Base-by-base conservation (phyloP, 2,797 vertebrate genomes). In the Lacerta agilis region DNA sequence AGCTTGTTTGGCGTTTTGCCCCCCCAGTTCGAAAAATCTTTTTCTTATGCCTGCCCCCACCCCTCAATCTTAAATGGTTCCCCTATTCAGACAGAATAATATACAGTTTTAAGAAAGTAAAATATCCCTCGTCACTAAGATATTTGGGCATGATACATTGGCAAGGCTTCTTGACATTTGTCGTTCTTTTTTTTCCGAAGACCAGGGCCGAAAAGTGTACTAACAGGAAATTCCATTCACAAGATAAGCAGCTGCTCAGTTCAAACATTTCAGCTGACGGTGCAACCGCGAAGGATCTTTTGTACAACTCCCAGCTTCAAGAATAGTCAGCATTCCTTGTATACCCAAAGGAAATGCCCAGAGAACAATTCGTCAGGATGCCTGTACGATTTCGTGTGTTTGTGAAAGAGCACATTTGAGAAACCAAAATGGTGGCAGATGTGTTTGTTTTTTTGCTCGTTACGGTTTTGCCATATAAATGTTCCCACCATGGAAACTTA, bases 171-270 rank as follows among this genome's bases (percentile, higher is more conserved):
- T 96, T 94, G 96, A 96, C 93, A 86, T 95, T 96, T 94, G 92
- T 94, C 95, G 82, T 85, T 78, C 86, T 95, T 95, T 61, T 33
- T 89, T 55, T 89, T 84, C 89, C 94, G 94, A 96, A 94, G 94
- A 96, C 95, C 95, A 92, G 95, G 91, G 73, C 91, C 93, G 90
- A 89, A 96, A 95, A 93, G 41, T 91, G 90, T 93, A 86, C 94
- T 95, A 96, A 96, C 97, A 97, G 97, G 97, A 97, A 97, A 96
- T 96, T 97, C 96, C 96, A 94, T 93, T 96, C 92, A 78, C 86
- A 94, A 96, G 96, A 97, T 97, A 97, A 97, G 95, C 96, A 96
- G 95, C 95, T 97, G 95, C 89, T 94, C 41, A 33, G 82, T 92
- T 91, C 92, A 33, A 94, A 95, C 94, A 91, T 89, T 94, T 94